Conservation (phyloP, 2,888 invertebrate species). For the Chaitophorus viminalis region DNA sequence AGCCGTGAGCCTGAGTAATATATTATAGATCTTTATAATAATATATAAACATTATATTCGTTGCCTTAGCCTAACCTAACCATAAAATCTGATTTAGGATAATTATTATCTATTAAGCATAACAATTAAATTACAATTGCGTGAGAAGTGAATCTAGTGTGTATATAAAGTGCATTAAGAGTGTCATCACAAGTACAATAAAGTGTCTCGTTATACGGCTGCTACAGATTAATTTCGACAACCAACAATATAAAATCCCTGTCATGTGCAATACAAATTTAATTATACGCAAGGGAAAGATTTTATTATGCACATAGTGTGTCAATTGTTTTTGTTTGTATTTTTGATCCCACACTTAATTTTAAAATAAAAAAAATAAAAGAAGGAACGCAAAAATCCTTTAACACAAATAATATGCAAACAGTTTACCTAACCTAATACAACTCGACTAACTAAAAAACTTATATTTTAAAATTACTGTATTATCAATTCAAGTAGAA, state of each 20-base stretch:
- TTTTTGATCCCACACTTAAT: not conserved
- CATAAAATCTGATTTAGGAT: not conserved
- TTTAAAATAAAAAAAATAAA: not conserved
- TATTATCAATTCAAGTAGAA: too few species aligned
- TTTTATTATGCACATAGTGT: not conserved
- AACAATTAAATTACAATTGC: slow-evolving; percentile 9
- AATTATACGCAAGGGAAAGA: slow-evolving; percentile 33
- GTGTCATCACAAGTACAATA: slow-evolving; percentile 35
- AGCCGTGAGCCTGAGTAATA: not conserved
- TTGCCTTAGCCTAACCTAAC: not conserved
- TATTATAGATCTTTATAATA: too few species aligned
- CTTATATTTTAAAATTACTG: too few species aligned
- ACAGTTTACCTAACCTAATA: too few species aligned
- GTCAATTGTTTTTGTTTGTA: not conserved
- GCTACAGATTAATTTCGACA: slow-evolving; percentile 44
- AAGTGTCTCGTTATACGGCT: slow-evolving; percentile 43
- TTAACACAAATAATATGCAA: not conserved
- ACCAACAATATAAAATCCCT: slow-evolving; percentile 48
- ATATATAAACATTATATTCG: not conserved
- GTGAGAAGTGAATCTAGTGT: not conserved
- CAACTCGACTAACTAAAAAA: too few species aligned
- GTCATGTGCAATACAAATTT: slow-evolving; percentile 43
- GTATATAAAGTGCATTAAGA: slow-evolving; percentile 36
- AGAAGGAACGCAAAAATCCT: not conserved
- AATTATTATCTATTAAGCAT: slow-evolving; percentile 7